Percentiles rank a stretch among this genome's conserved stretches.
Evolutionary conservation across 2,888 invertebrate genomes (phyloP).

Genomic region (Andricus curvator): DNA sequence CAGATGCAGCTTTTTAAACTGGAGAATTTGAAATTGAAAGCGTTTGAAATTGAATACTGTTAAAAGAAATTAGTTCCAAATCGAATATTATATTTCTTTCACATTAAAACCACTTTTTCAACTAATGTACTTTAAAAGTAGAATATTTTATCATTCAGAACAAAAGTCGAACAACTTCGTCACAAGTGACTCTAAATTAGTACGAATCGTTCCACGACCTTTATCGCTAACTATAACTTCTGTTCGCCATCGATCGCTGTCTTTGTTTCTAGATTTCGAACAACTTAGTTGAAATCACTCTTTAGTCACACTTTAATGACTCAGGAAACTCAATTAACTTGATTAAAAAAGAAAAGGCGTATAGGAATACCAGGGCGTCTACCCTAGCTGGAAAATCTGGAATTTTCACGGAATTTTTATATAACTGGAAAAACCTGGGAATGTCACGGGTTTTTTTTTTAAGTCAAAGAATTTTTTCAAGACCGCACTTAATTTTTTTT

Average conservation of each 20-base stretch:
- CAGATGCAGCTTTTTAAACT: too few species aligned
- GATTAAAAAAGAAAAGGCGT: not conserved
- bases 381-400: too few species aligned
- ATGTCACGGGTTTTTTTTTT: too few species aligned
- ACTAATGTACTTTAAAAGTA: not conserved
- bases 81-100: not conserved
- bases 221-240: constrained; percentile 32
- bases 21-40: too few species aligned
- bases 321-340: constrained; percentile 39
- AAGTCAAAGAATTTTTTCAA: too few species aligned
- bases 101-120: not conserved
- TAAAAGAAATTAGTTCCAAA: not conserved
- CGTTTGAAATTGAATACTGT: too few species aligned
- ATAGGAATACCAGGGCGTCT: too few species aligned
- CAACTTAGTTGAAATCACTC: not conserved
- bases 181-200: constrained; percentile 29
- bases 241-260: constrained; percentile 32
- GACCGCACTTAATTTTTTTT: too few species aligned
- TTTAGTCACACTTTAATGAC: constrained; percentile 43
- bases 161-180: constrained; percentile 19
- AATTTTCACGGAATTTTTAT: too few species aligned
- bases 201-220: constrained; percentile 23
- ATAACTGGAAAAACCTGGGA: too few species aligned
- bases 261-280: constrained; percentile 31
- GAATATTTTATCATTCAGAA: not conserved